Evolutionary conservation across 2,888 invertebrate species (phyloP).

Genomic region (Sisyra terminalis): DNA sequence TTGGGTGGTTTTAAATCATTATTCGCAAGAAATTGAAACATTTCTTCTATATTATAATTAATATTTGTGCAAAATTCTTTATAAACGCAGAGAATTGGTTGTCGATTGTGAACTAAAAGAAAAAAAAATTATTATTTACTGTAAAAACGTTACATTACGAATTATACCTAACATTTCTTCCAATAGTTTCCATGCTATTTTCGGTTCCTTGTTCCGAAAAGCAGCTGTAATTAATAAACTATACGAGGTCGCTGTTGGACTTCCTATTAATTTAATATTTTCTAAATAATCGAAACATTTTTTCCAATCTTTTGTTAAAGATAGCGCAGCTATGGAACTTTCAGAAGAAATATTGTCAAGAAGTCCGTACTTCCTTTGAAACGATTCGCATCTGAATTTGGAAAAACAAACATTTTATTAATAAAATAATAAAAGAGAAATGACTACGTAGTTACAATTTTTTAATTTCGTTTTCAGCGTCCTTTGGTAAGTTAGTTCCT

Average conservation of each 20-base stretch:
- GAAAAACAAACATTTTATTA: slow-evolving; percentile 16
- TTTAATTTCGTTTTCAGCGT: slow-evolving; percentile 36
- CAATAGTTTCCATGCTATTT: slow-evolving; percentile 43
- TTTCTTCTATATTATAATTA: slow-evolving; percentile 31
- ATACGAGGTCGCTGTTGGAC: slow-evolving; percentile 31
- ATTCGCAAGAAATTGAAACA: slow-evolving; percentile 37
- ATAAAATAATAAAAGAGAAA: slow-evolving; percentile 3
- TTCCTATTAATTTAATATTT: slow-evolving; percentile 32
- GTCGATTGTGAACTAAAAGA: slow-evolving; percentile 13
- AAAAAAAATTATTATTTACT: neutral
- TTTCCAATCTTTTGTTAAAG: slow-evolving; percentile 45
- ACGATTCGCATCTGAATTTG: slow-evolving; percentile 17
- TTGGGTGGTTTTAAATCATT: slow-evolving; percentile 28
- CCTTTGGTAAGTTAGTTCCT: slow-evolving; percentile 22
- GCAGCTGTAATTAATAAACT: slow-evolving; percentile 38
- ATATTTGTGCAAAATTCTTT: slow-evolving; percentile 34
- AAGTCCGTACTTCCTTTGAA: slow-evolving; percentile 35
- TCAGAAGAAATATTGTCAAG: slow-evolving; percentile 44
- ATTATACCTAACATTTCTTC: slow-evolving; percentile 29
- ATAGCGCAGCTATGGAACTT: slow-evolving; percentile 41
- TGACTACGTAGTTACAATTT: slow-evolving; percentile 24
- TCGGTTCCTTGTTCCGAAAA: slow-evolving; percentile 35
- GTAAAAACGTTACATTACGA: neutral
- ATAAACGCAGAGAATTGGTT: slow-evolving; percentile 25
- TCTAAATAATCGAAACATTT: slow-evolving; percentile 40